A percentile compares a stretch with the other conserved stretches of the same genome.
Evolutionary conservation across 2,888 invertebrate genomes (phyloP).

Genomic region (Invenusta paracnida): DNA sequence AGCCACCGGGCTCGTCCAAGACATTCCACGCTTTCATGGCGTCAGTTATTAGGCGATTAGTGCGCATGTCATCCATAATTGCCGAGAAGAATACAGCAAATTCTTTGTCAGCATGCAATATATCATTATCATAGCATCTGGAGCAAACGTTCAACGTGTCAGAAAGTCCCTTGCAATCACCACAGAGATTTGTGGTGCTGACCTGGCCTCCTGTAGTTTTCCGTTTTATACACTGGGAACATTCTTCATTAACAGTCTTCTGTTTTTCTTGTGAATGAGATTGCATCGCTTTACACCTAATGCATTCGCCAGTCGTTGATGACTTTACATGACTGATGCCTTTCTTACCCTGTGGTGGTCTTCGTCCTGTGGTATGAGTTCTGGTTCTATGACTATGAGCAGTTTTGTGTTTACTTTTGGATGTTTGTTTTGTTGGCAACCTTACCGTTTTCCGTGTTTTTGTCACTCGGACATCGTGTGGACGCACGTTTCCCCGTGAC

Average conservation of each 20-base stretch:
- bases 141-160: background rate
- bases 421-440: background rate
- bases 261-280: no score
- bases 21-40: background rate
- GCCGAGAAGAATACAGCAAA: background rate
- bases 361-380: background rate
- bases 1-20: background rate
- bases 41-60: background rate
- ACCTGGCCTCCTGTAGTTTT: no score
- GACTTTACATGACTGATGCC: background rate
- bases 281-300: background rate
- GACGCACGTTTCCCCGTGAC: background rate
- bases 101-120: background rate
- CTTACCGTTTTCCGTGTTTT: no score
- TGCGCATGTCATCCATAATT: background rate
- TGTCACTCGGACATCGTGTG: background rate
- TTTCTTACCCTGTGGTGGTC: background rate
- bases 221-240: no score
- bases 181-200: no score
- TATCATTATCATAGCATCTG: background rate
- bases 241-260: no score
- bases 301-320: background rate
- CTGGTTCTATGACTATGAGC: background rate
- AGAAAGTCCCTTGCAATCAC: background rate
- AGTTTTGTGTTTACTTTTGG: background rate